Evolutionary conservation across 2,113 vertebrate species (phyloP).

Genomic region (Archocentrus centrarchus): DNA sequence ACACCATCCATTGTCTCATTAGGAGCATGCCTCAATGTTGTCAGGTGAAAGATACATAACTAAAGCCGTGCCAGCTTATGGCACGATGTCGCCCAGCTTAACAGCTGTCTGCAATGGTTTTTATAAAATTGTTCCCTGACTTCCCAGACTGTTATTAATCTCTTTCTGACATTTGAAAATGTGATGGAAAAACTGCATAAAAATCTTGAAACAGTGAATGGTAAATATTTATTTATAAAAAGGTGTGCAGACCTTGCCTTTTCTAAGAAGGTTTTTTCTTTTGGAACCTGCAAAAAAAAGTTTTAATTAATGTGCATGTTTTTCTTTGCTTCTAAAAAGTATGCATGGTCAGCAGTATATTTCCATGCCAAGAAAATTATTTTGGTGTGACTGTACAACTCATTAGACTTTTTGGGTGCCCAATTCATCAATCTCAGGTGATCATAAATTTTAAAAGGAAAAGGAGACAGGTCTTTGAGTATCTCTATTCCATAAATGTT

Average conservation of each 20-base stretch:
- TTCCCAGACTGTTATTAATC: rapidly evolving
- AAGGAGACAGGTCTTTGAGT: not conserved
- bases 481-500: not conserved
- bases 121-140: not conserved
- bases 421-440: not conserved
- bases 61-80: not conserved
- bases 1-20: no score
- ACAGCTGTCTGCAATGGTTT: not conserved
- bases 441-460: not conserved
- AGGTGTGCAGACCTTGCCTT: not conserved
- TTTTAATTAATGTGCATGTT: not conserved
- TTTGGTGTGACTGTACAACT: not conserved
- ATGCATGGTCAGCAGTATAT: rapidly evolving
- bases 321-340: not conserved
- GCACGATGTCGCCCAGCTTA: not conserved
- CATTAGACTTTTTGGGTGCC: not conserved
- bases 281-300: not conserved
- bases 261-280: not conserved
- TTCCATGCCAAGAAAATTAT: not conserved
- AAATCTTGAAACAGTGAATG: not conserved
- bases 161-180: rapidly evolving
- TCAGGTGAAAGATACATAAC: not conserved
- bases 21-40: no score
- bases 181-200: not conserved
- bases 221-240: not conserved